These are phyloP conservation scores for Papilio helenus DNA, from an alignment of 1,140 invertebrate genomes.

Conservation along the genomic window DNA sequence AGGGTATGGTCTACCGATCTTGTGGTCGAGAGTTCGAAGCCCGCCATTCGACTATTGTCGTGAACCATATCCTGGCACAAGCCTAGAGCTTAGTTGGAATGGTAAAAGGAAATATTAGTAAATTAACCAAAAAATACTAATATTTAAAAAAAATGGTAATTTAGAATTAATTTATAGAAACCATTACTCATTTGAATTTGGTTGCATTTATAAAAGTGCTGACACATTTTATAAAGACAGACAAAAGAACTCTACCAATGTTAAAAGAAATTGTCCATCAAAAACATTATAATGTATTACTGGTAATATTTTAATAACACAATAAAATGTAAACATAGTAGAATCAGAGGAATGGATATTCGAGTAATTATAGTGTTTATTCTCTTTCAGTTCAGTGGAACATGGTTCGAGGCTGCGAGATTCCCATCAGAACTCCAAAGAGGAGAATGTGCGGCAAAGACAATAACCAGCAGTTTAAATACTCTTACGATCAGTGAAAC, in stretches of 20 bases:
- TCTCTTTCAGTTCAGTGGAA: slow-evolving; percentile 60
- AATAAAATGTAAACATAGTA: neutral
- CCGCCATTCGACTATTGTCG: too few species aligned
- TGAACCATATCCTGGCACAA: too few species aligned
- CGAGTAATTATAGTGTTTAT: neutral
- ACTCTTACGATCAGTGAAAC: slow-evolving; percentile 52
- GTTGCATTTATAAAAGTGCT: neutral
- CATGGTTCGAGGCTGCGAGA: slow-evolving; percentile 67
- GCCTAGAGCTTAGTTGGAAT: too few species aligned
- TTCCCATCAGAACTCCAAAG: slow-evolving; percentile 67
- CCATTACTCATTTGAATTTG: neutral
- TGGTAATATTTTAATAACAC: neutral
- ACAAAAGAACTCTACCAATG: neutral
- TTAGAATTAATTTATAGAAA: too few species aligned
- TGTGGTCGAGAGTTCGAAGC: too few species aligned
- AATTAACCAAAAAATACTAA: too few species aligned
- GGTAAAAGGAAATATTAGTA: too few species aligned
- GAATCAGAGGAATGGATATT: neutral
- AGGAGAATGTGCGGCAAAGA: slow-evolving; percentile 60
- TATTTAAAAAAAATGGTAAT: too few species aligned
- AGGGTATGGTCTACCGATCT: too few species aligned
- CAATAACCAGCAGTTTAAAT: slow-evolving; percentile 40
- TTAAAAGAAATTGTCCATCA: neutral
- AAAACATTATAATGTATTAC: too few species aligned
- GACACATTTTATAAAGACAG: neutral